These are phyloP conservation scores for Tetramorium bicarinatum DNA, from an alignment of 2,888 invertebrate genomes.

Conservation along the genomic window DNA sequence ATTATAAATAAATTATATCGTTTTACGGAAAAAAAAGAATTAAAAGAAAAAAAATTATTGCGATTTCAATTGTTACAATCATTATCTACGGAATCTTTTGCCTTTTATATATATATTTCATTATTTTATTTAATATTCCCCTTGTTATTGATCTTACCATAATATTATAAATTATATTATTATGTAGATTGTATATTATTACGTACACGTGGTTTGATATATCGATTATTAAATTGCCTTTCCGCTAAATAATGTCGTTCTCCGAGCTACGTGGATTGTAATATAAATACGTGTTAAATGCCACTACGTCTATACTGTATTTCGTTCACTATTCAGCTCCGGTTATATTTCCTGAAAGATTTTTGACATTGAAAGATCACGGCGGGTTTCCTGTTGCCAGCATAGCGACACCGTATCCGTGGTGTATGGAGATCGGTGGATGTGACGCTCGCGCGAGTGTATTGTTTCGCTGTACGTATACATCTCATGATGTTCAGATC, in stretches of 20 bases:
- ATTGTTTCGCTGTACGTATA: slow-evolving; percentile 48
- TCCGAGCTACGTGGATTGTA: not conserved
- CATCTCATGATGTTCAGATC: slow-evolving; percentile 62
- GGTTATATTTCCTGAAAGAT: slow-evolving; percentile 34
- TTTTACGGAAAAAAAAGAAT: not conserved
- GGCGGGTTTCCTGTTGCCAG: slow-evolving; percentile 40
- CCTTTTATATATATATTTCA: not conserved
- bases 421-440: slow-evolving; percentile 38
- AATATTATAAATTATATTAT: not conserved
- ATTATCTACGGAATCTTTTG: too few species aligned
- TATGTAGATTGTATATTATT: not conserved
- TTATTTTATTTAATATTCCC: not conserved
- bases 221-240: not conserved
- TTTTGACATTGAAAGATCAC: slow-evolving; percentile 33
- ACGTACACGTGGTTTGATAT: not conserved
- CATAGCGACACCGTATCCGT: slow-evolving; percentile 33
- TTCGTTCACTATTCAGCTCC: slow-evolving; percentile 6
- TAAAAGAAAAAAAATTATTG: not conserved
- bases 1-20: not conserved
- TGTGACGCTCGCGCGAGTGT: slow-evolving; percentile 40
- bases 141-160: not conserved
- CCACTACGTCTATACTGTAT: not conserved
- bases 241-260: not conserved
- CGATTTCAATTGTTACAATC: not conserved
- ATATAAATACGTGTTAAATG: not conserved